Evolutionary conservation across 2,113 vertebrate genomes (phyloP).

Genomic region (Campylomormyrus numenius): DNA sequence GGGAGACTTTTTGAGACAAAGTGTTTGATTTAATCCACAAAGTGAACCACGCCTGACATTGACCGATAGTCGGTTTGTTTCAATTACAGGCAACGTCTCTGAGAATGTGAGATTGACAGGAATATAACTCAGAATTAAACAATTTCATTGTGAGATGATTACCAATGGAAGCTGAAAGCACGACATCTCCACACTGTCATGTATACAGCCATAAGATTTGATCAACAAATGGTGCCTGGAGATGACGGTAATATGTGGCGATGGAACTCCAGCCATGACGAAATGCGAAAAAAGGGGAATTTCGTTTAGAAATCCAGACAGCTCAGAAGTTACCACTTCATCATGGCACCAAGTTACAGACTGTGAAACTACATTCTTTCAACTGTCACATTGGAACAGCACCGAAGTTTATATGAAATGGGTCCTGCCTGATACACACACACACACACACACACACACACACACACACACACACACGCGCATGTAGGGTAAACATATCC

Average conservation of each 20-base stretch:
- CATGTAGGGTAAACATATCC: too few relatives aligned
- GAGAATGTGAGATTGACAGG: not conserved
- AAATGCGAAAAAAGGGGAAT: not conserved
- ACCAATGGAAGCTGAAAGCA: not conserved
- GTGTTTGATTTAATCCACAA: not conserved
- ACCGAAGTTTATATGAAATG: slow-evolving; percentile 19
- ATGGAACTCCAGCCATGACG: not conserved
- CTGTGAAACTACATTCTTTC: slow-evolving; percentile 9
- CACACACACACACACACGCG: too few relatives aligned
- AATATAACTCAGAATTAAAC: not conserved
- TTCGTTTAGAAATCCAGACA: not conserved
- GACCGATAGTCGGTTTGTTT: not conserved
- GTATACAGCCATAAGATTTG: not conserved
- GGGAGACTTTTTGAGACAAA: not conserved
- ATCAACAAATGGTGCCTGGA: not conserved
- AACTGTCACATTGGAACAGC: slow-evolving; percentile 13
- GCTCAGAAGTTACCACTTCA: not conserved
- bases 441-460: not conserved
- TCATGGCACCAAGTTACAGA: not conserved
- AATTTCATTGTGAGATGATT: not conserved
- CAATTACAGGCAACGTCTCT: not conserved
- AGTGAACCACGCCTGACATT: not conserved
- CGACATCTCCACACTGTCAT: not conserved
- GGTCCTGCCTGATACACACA: not conserved
- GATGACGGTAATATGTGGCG: not conserved